Base-by-base conservation (phyloP, 2,888 invertebrate species). In the Andrena bucephala region DNA sequence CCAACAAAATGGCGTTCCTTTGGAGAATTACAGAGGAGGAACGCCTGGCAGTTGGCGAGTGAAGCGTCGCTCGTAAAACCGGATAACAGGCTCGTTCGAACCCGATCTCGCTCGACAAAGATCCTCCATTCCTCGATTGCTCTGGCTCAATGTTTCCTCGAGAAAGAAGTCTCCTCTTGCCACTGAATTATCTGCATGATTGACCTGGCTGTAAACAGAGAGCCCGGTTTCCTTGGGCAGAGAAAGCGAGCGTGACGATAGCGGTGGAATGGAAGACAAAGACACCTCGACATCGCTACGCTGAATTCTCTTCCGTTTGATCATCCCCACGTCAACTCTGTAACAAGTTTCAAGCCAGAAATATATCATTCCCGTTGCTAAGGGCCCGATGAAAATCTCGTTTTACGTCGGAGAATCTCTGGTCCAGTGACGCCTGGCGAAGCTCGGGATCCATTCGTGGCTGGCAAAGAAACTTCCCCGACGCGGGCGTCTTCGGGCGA, bases 1-100 rank as follows among this genome's bases (percentile, higher is more conserved):
- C 72, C 65, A 79, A 85, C 81, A 81, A 87, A 85, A 87, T 86
- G 85, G 86, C 81, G 84, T 73, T 59, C 63, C 63, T 66, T 68
- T 54, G 50, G 59, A 65, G 73, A 20, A 71, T 66, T 80, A 77
- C 70, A 68, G 63, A 50, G 48, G 68, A 27, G 77, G 63, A 60
- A 42, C 27, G 50, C 24, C 29, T 10, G n/a, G n/a, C 29, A 42
- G 33, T 36, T 36, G 8, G 8, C 33, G 33, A 36, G 67, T 29
- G 59, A 77, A 85, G 50, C 52, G 66, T 71, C 54, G 70, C 83
- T 83, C 87, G 84, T 87, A 87, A 87, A 86, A 66, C 79, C 73
- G 60, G 50, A 63, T 73, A 81, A 83, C 63, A 69, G 75, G 77
- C 80, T 79, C 82, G 78, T 85, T 83, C 81, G 77, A 84, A 84